Evolutionary conservation across 2,113 vertebrate species (phyloP), one percentile per base, ranked within the genome.

Genomic region (Pavo muticus): DNA sequence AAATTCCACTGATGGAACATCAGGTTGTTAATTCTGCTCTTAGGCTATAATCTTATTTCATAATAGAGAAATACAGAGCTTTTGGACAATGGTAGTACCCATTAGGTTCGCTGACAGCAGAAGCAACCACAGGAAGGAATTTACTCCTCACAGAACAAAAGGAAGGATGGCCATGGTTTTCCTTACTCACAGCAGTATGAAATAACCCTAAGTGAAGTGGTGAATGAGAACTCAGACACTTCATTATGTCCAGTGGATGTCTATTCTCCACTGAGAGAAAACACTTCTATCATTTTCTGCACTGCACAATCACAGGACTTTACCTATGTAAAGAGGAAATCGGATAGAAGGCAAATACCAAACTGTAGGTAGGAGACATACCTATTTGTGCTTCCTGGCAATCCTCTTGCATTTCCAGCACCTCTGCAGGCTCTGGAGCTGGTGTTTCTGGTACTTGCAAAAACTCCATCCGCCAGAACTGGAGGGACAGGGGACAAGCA

Each of bases 391-490:
- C 97, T 87, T 99, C 99, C n/a, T 96, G 97, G 69, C 98, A 99
- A 92, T 99, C 99, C 91, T 99, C 99, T 7, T 98, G 98, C 94
- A 99, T 98, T 47, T 99, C 99, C 2, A 98, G 96, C 57, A 97
- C 97, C 96, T 99, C 99, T 3, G 96, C 94, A 4, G 99, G 98
- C 93, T 99, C 98, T 8, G 99, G 99, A 93, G 99, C 99, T 63
- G 99, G 99, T 29, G 99, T 99, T 98, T 99, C 99, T 65, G 99
- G 99, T 89, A 99, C 99, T 96, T 99, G 99, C 77, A 99, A 98
- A 94, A 99, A 99, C 95, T 99, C 99, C 98, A 99, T 99, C 86
- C 99, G 98, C 99, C 99, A 99, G 96, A 99, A 99, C 99, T 99
- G 63, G 39, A 82, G 21, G 37, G 59, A 95, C 14, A 88, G 24